Percentiles rank a stretch among this genome's conserved stretches.
phyloP scores from a whole-genome alignment of 1,140 invertebrate genomes.

The Danaus plexippus region DNA sequence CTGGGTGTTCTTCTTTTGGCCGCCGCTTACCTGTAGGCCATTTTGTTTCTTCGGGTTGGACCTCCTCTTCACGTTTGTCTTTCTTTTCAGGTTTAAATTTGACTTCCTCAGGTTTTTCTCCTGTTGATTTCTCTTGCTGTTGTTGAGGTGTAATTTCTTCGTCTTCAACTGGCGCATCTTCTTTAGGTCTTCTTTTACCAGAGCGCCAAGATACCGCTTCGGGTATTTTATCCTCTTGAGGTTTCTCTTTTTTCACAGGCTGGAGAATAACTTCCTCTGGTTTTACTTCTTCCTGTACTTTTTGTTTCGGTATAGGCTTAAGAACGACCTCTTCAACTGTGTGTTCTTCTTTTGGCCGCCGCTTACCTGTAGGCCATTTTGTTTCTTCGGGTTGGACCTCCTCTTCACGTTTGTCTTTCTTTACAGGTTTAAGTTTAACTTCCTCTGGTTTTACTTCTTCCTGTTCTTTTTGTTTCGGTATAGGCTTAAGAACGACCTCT shows the following conservation, averaged over 20 bases:
- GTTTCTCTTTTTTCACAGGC: too few species aligned
- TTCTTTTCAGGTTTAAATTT: constrained; percentile 42
- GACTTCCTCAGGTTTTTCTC: not conserved
- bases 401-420: constrained; percentile 16
- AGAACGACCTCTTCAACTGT: constrained; percentile 26
- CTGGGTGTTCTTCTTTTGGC: constrained; percentile 9
- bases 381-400: constrained; percentile 12
- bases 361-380: constrained; percentile 30
- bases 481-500: constrained; percentile 26
- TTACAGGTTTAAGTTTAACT: constrained; percentile 15
- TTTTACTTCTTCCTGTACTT: constrained; percentile 5
- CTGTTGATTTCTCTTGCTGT: too few species aligned
- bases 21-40: constrained; percentile 25
- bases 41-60: constrained; percentile 12
- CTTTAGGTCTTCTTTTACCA: too few species aligned
- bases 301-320: constrained; percentile 29
- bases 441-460: constrained; percentile 16
- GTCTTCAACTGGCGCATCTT: too few species aligned
- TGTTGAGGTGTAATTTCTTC: too few species aligned
- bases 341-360: constrained; percentile 29
- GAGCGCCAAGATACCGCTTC: too few species aligned
- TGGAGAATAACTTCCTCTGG: too few species aligned
- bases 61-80: constrained; percentile 13
- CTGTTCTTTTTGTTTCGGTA: constrained; percentile 12
- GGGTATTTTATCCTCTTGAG: too few species aligned